Evolutionary conservation across 2,113 vertebrate species (phyloP).

Genomic region (Amblyopsis rosae): DNA sequence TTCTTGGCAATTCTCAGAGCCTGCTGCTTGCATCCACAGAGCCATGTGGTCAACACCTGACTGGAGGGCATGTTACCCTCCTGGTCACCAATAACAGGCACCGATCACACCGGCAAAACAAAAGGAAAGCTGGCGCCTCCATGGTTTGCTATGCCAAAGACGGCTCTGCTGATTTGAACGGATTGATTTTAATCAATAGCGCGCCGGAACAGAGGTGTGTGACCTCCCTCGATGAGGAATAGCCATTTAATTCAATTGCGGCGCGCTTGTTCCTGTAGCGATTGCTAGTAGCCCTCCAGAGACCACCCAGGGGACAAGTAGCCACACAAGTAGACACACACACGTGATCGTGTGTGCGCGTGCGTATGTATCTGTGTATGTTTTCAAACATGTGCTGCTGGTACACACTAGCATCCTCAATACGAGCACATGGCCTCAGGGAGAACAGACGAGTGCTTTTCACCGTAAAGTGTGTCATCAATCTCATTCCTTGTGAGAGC

Average conservation of each 20-base stretch:
- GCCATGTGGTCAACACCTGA: constrained; percentile 34
- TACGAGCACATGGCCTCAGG: constrained; percentile 36
- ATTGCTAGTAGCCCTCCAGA: constrained; percentile 21
- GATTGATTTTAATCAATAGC: constrained; percentile 72
- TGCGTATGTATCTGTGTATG: constrained; percentile 21
- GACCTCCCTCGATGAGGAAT: constrained; percentile 39
- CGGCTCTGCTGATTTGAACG: constrained; percentile 54
- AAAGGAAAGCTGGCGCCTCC: constrained; percentile 46
- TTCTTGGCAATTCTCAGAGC: constrained; percentile 14
- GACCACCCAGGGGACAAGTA: constrained; percentile 35
- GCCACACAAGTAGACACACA: too few relatives aligned
- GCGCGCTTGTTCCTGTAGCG: constrained; percentile 19
- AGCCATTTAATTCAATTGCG: constrained; percentile 49
- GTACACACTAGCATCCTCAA: constrained; percentile 50
- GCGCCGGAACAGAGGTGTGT: constrained; percentile 38
- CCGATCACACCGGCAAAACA: constrained; percentile 26
- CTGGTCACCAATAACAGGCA: constrained; percentile 52
- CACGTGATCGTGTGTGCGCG: constrained; percentile 28
- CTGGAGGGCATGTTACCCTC: constrained; percentile 44
- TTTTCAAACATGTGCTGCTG: constrained; percentile 32
- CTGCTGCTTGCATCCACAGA: constrained; percentile 32
- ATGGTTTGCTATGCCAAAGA: constrained; percentile 50
- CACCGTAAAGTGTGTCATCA: constrained; percentile 55
- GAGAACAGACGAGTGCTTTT: constrained; percentile 37
- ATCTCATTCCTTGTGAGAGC: constrained; percentile 59